Conservation (phyloP, 2,888 invertebrate genomes). For the Adelphocoris suturalis region DNA sequence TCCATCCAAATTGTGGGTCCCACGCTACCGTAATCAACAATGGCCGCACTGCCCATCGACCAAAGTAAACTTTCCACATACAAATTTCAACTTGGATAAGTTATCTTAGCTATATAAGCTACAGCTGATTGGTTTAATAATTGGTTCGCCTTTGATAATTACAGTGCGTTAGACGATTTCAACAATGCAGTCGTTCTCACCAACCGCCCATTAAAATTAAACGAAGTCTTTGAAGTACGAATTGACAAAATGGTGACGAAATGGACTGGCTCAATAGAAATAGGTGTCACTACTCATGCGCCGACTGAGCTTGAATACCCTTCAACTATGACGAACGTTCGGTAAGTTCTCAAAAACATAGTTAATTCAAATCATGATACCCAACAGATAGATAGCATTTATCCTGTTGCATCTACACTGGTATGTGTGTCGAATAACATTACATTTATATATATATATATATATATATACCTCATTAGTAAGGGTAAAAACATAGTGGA, state of each 20-base stretch:
- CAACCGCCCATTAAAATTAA: constrained; percentile 89
- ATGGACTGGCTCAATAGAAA: constrained; percentile 95
- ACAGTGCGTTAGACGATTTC: constrained; percentile 90
- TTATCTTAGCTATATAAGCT: too few species aligned
- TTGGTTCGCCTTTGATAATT: background rate
- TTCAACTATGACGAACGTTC: constrained; percentile 95
- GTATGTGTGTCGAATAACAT: too few species aligned
- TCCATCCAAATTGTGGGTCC: constrained; percentile 94
- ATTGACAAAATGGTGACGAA: constrained; percentile 94
- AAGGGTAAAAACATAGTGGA: too few species aligned
- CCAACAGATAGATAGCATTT: too few species aligned
- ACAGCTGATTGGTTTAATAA: too few species aligned
- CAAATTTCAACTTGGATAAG: too few species aligned
- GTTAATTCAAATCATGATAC: too few species aligned
- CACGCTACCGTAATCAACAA: constrained; percentile 95
- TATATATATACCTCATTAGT: too few species aligned
- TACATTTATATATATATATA: too few species aligned
- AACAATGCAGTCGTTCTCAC: constrained; percentile 96
- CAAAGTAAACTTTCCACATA: constrained; percentile 83
- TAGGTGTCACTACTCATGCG: constrained; percentile 94
- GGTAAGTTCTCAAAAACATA: constrained; percentile 76
- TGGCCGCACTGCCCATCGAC: constrained; percentile 93
- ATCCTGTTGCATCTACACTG: too few species aligned
- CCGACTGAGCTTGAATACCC: constrained; percentile 93
- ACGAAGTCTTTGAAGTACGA: constrained; percentile 95